Evolutionary conservation across 2,888 invertebrate genomes (phyloP).

Genomic region (Clostera curtula): DNA sequence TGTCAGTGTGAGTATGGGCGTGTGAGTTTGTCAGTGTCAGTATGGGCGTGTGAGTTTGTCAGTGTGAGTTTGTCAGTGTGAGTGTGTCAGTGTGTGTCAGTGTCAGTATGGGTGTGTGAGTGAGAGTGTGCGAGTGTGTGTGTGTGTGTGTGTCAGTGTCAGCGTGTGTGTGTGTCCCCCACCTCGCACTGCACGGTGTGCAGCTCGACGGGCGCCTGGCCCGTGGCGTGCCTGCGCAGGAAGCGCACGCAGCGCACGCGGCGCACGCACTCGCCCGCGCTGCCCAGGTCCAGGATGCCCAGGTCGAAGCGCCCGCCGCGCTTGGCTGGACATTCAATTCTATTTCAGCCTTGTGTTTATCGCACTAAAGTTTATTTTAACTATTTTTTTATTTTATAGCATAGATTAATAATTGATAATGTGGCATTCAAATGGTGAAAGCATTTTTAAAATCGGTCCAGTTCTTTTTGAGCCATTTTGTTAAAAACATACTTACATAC

Average conservation of each 20-base stretch:
- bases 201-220: constrained; percentile 93
- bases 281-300: constrained; percentile 88
- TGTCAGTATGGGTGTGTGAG: background rate
- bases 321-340: constrained; percentile 85
- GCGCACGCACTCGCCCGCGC: constrained; percentile 93
- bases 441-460: too few species aligned
- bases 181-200: constrained; percentile 95
- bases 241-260: constrained; percentile 88
- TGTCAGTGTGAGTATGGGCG: too few species aligned
- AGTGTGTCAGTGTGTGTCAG: background rate
- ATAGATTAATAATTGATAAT: too few species aligned
- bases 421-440: too few species aligned
- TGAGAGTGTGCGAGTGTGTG: background rate
- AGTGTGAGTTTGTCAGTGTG: too few species aligned
- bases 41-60: too few species aligned
- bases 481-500: too few species aligned
- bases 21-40: too few species aligned
- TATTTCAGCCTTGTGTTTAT: too few species aligned
- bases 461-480: too few species aligned
- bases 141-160: background rate
- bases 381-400: too few species aligned
- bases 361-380: too few species aligned
- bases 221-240: constrained; percentile 91
- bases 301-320: constrained; percentile 96
- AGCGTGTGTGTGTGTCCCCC: constrained; percentile 1